These are phyloP conservation scores for Laupala kohalensis DNA, from an alignment of 1,140 invertebrate genomes.

Conservation along the genomic window DNA sequence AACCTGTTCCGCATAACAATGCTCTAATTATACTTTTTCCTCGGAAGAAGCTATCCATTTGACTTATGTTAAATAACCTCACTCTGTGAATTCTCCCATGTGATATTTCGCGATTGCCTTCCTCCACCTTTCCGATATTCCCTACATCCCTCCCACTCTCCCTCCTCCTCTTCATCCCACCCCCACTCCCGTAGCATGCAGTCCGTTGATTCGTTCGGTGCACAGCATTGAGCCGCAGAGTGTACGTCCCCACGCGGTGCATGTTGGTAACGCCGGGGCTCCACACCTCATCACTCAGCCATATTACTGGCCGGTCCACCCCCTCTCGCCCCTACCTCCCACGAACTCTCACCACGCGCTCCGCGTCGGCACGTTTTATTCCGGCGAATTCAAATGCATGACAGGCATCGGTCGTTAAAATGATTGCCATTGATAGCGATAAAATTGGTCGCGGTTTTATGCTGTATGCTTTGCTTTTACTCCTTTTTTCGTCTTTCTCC, in stretches of 20 bases:
- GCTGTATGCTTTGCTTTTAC: constrained; percentile 9
- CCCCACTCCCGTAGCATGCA: background rate
- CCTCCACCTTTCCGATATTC: background rate
- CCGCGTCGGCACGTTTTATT: constrained; percentile 11
- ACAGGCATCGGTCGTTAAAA: constrained; percentile 12
- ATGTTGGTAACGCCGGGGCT: background rate
- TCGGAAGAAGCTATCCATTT: too few relatives aligned
- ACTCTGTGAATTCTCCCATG: too few relatives aligned
- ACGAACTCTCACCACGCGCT: background rate
- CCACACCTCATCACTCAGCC: constrained; percentile 8
- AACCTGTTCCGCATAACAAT: too few relatives aligned
- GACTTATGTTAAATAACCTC: too few relatives aligned
- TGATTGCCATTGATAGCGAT: constrained; percentile 13
- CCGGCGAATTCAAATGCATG: constrained; percentile 13
- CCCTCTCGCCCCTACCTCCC: background rate
- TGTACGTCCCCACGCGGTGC: background rate
- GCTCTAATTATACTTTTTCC: too few relatives aligned
- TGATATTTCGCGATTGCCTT: background rate
- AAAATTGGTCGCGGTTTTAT: constrained; percentile 12
- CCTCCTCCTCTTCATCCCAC: background rate
- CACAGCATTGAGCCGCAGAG: too few relatives aligned
- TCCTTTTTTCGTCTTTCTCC: constrained; percentile 1
- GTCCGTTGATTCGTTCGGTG: background rate
- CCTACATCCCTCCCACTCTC: background rate
- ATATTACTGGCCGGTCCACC: background rate